Evolutionary conservation across 2,888 invertebrate genomes (phyloP).

Genomic region (Dichetophora obliterata): DNA sequence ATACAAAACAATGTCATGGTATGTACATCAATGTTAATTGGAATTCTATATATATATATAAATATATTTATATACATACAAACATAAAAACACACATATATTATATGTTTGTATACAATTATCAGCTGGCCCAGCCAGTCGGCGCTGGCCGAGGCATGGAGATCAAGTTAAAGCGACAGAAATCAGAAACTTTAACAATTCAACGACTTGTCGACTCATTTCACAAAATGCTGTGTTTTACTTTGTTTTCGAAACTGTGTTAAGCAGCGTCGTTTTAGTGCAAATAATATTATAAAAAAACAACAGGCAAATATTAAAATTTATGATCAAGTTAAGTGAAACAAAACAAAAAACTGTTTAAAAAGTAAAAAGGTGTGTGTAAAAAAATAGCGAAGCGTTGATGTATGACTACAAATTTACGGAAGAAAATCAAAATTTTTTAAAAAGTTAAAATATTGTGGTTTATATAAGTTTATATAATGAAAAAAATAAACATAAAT

Average conservation of each 20-base stretch:
- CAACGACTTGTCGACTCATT: constrained; percentile 2
- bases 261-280: not conserved
- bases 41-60: not conserved
- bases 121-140: constrained; percentile 5
- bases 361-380: not conserved
- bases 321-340: not conserved
- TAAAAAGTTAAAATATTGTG: no score
- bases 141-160: constrained; percentile 2
- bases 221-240: constrained; percentile 4
- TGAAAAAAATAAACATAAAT: no score
- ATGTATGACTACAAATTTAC: no score
- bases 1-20: constrained; percentile 9
- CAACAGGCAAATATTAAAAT: not conserved
- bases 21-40: not conserved
- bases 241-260: constrained; percentile 12
- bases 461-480: no score
- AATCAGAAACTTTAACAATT: constrained; percentile 5
- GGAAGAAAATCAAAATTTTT: no score
- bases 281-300: not conserved
- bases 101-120: constrained; percentile 6
- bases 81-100: not conserved
- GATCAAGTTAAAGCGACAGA: constrained; percentile 31
- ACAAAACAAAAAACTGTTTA: not conserved
- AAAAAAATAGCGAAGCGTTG: no score
- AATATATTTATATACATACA: no score